Percentiles rank a stretch among this genome's conserved stretches.
Evolutionary conservation across 2,797 vertebrate genomes (phyloP).

Genomic region (Sebastes alutus): DNA sequence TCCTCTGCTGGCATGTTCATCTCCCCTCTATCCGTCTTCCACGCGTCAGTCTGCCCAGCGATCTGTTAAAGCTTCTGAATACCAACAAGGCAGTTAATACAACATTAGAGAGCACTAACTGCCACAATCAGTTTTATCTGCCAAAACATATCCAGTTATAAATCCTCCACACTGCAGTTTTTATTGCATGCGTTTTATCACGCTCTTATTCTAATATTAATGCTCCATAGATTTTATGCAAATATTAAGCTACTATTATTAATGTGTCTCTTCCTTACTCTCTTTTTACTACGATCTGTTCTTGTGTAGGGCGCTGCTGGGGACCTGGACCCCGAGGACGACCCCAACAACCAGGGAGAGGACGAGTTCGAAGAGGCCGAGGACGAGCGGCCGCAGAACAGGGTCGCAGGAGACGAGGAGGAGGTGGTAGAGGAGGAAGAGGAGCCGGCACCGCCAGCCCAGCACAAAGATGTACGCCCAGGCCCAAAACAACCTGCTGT

Average conservation of each 20-base stretch:
- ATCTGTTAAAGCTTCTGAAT: constrained; percentile 22
- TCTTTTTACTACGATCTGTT: background rate
- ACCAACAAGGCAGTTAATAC: constrained; percentile 17
- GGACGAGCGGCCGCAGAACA: constrained; percentile 86
- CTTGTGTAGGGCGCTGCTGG: constrained; percentile 80
- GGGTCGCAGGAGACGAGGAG: constrained; percentile 79
- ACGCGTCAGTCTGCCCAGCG: constrained; percentile 8
- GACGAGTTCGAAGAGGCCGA: constrained; percentile 98
- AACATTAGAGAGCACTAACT: background rate
- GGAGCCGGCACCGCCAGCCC: constrained; percentile 83
- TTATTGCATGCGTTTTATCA: background rate
- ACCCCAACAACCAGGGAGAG: constrained; percentile 98
- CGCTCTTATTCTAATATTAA: background rate
- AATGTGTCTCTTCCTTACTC: background rate
- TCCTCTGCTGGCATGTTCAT: background rate
- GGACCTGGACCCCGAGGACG: constrained; percentile 93
- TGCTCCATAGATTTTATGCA: background rate
- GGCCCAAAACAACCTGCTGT: constrained; percentile 79
- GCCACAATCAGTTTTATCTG: background rate
- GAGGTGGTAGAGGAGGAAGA: constrained; percentile 85
- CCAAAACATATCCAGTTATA: background rate
- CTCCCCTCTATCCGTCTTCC: background rate
- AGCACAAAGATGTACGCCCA: constrained; percentile 74
- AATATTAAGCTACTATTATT: background rate
- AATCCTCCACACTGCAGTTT: background rate